Percentiles rank a stretch among this genome's conserved stretches.
Conservation (phyloP, 1,140 invertebrate species). For the Kradibia gibbosae region DNA sequence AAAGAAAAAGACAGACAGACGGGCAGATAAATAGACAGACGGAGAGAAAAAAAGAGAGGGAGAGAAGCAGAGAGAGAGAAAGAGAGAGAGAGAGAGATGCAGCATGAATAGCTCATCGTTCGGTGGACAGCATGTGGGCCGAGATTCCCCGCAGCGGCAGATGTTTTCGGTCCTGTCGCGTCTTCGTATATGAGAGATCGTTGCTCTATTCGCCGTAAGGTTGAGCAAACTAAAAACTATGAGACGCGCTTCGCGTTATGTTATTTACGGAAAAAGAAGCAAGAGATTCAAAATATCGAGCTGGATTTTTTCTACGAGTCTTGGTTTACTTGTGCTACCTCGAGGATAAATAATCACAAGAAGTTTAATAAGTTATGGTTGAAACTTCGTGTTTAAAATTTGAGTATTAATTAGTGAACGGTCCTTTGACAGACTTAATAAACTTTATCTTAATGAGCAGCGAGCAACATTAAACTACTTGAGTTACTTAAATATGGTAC, state of each 20-base stretch:
- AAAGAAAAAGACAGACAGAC: too few species aligned
- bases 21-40: too few species aligned
- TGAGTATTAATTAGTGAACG: conserved; percentile 33
- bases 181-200: not conserved
- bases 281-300: not conserved
- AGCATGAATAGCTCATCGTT: not conserved
- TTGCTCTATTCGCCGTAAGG: conserved; percentile 20
- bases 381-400: conserved; percentile 9
- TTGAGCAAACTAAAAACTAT: conserved; percentile 1
- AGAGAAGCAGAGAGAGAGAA: conserved; percentile 21
- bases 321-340: not conserved
- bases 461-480: not conserved
- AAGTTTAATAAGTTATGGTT: not conserved
- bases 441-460: not conserved
- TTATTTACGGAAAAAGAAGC: not conserved
- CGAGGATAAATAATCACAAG: not conserved
- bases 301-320: not conserved
- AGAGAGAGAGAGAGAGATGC: conserved; percentile 13
- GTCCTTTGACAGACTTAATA: conserved; percentile 19
- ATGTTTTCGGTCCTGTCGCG: conserved; percentile 52
- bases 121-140: conserved; percentile 62
- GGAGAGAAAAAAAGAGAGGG: not conserved
- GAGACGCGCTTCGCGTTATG: not conserved
- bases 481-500: not conserved
- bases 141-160: conserved; percentile 67